Evolutionary conservation across 2,888 invertebrate genomes (phyloP).

Genomic region (Keiferia lycopersicella): DNA sequence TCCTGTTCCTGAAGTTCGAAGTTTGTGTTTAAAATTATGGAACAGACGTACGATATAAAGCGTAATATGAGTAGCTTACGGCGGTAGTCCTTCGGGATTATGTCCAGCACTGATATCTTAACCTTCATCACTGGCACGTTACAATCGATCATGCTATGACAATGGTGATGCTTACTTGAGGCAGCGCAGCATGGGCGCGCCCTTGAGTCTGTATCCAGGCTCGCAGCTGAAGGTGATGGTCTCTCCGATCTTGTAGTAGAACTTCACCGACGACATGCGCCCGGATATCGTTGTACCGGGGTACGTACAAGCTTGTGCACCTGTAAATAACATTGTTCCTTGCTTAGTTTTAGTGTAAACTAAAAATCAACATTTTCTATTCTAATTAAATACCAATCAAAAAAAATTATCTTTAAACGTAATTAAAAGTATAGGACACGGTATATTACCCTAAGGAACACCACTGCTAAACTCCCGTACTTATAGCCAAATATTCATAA

Average conservation of each 20-base stretch:
- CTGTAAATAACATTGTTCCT: constrained; percentile 57
- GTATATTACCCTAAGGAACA: neutral
- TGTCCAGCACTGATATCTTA: no score
- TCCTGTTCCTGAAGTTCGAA: constrained; percentile 83
- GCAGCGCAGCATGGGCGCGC: constrained; percentile 90
- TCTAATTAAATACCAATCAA: no score
- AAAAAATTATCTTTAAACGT: neutral
- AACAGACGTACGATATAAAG: no score
- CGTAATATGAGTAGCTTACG: no score
- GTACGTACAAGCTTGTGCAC: constrained; percentile 91
- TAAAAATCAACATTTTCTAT: no score
- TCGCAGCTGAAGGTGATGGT: constrained; percentile 92
- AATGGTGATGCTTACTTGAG: constrained; percentile 63
- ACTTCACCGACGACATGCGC: constrained; percentile 92
- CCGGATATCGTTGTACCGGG: constrained; percentile 93
- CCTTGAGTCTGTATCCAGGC: constrained; percentile 86
- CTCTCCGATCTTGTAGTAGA: constrained; percentile 93
- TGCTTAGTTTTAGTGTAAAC: no score
- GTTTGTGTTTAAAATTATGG: no score
- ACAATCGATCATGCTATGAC: neutral
- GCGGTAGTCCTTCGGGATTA: no score
- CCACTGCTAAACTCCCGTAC: neutral
- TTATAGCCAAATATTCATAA: neutral
- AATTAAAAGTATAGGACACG: neutral
- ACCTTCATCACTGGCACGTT: no score